Conservation (phyloP, 2,888 invertebrate species). For the Amiota mariae region DNA sequence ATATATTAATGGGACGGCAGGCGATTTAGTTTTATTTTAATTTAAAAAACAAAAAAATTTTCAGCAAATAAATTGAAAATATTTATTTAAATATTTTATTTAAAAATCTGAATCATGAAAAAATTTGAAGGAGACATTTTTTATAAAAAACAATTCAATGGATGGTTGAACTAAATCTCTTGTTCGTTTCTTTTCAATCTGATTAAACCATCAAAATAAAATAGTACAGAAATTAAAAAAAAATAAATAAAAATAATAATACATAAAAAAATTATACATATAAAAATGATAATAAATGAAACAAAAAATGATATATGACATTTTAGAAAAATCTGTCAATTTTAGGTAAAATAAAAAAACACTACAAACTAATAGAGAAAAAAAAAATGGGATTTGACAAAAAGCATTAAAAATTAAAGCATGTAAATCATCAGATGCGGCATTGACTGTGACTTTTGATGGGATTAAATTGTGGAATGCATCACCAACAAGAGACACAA, state of each 20-base stretch:
- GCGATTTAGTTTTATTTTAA: too few relatives aligned
- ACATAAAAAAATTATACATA: background rate
- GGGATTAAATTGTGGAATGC: background rate
- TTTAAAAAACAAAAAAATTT: too few relatives aligned
- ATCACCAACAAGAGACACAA: background rate
- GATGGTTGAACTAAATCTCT: too few relatives aligned
- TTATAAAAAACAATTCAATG: too few relatives aligned
- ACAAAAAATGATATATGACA: background rate
- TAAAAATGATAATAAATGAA: too few relatives aligned
- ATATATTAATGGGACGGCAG: too few relatives aligned
- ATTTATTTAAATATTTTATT: too few relatives aligned
- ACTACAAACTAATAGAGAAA: background rate
- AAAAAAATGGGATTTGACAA: background rate
- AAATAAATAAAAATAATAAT: background rate
- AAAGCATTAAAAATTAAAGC: background rate
- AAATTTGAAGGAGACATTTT: too few relatives aligned
- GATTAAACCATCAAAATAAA: too few relatives aligned
- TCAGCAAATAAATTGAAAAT: too few relatives aligned
- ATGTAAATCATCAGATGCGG: slow-evolving; percentile 11
- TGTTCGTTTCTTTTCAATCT: too few relatives aligned
- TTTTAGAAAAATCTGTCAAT: background rate
- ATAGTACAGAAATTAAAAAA: background rate
- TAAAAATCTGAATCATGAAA: too few relatives aligned
- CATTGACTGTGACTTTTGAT: slow-evolving; percentile 12
- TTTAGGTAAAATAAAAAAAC: background rate